phyloP scores from a whole-genome alignment of 1,140 invertebrate genomes.

The Pararge aegeria region DNA sequence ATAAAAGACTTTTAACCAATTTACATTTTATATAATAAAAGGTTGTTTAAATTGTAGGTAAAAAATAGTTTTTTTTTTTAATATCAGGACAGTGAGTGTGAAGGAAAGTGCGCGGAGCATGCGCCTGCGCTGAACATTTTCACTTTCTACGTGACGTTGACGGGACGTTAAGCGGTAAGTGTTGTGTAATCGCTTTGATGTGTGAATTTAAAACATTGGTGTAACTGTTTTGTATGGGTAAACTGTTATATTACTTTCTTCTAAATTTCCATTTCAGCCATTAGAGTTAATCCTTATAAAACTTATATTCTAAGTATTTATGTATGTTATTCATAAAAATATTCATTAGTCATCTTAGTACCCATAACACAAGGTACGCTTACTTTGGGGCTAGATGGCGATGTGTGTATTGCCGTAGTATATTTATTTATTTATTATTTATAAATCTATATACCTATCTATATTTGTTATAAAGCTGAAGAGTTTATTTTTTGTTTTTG shows the following conservation, averaged over 20 bases:
- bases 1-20: not conserved
- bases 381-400: too few species aligned
- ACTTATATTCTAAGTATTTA: too few species aligned
- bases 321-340: too few species aligned
- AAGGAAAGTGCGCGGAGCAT: constrained; percentile 44
- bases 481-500: too few species aligned
- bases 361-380: too few species aligned
- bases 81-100: constrained; percentile 43
- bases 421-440: too few species aligned
- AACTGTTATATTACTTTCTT: constrained; percentile 5
- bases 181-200: constrained; percentile 36
- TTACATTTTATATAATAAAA: too few species aligned
- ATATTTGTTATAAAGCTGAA: too few species aligned
- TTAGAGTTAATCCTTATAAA: not conserved
- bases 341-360: too few species aligned
- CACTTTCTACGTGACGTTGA: constrained; percentile 61
- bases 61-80: constrained; percentile 10
- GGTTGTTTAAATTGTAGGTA: not conserved
- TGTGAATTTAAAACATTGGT: constrained; percentile 10
- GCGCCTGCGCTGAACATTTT: constrained; percentile 53
- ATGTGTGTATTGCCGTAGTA: too few species aligned
- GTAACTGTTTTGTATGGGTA: not conserved
- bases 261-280: not conserved
- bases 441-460: too few species aligned
- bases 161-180: constrained; percentile 56